Evolutionary conservation across 2,113 vertebrate genomes (phyloP).

Genomic region (Catharus bicknelli): DNA sequence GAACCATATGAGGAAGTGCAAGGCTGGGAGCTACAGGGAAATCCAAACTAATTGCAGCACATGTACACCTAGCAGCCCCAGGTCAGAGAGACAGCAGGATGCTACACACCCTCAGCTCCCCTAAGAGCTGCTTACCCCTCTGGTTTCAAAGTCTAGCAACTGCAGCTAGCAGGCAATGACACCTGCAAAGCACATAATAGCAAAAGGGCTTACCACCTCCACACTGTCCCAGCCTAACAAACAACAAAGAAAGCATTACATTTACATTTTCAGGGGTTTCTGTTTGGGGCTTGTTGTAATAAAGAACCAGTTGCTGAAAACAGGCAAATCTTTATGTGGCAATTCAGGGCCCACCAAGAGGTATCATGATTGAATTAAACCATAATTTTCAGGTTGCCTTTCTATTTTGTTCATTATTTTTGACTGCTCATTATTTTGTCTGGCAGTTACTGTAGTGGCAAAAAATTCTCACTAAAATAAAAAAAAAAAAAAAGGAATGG

Average conservation of each 20-base stretch:
- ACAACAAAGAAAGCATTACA: background rate
- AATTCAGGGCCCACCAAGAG: background rate
- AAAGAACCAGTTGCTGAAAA: background rate
- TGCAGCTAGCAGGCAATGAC: background rate
- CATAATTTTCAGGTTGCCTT: background rate
- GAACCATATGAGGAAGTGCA: background rate
- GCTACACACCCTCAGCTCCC: background rate
- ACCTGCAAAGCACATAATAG: fast-evolving
- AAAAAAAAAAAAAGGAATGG: background rate
- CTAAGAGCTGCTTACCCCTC: background rate
- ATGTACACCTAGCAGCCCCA: background rate
- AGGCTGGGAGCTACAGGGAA: background rate
- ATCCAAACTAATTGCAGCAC: background rate
- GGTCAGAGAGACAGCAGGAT: background rate
- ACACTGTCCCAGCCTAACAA: background rate
- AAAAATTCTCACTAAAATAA: background rate
- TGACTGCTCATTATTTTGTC: slow-evolving; percentile 1
- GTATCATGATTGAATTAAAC: background rate
- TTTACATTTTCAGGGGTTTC: background rate
- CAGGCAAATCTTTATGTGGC: background rate
- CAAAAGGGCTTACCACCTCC: background rate
- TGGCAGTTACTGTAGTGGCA: background rate
- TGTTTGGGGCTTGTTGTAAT: background rate
- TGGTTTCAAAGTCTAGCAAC: slow-evolving; percentile 17
- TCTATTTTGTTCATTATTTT: background rate